A percentile compares a stretch with the other conserved stretches of the same genome.
Conservation (phyloP, 2,113 vertebrate genomes). For the Hippopotamus amphibius region DNA sequence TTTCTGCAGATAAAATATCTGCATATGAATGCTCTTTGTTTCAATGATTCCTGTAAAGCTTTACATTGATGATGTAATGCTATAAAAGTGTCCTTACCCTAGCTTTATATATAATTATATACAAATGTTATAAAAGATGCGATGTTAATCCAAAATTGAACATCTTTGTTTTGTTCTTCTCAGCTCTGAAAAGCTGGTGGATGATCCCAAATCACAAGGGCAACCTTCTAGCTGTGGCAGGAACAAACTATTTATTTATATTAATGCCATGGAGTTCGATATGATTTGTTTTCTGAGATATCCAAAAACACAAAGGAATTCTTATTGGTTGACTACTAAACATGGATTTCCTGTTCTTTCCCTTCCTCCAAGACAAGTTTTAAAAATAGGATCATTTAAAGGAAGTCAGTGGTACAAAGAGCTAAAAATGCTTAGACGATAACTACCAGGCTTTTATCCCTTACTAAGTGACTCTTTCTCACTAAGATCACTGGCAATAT, state of each 20-base stretch:
- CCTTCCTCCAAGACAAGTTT: slow-evolving; percentile 56
- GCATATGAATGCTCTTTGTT: slow-evolving; percentile 64
- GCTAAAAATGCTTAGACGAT: slow-evolving; percentile 27
- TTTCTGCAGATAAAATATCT: slow-evolving; percentile 54
- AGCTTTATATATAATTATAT: slow-evolving; percentile 40
- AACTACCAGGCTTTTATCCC: slow-evolving; percentile 8
- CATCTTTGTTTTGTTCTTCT: slow-evolving; percentile 28
- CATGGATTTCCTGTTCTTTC: slow-evolving; percentile 48
- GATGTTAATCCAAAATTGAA: slow-evolving; percentile 60
- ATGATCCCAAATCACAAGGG: slow-evolving; percentile 34
- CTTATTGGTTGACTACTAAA: slow-evolving; percentile 57
- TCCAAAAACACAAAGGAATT: background rate
- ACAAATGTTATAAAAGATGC: slow-evolving; percentile 20
- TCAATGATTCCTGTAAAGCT: slow-evolving; percentile 36
- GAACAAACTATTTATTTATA: background rate
- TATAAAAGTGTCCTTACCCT: background rate
- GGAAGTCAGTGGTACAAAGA: background rate
- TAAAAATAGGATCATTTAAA: slow-evolving; percentile 65
- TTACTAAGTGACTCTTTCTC: slow-evolving; percentile 7
- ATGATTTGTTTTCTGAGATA: slow-evolving; percentile 66
- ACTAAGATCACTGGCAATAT: background rate
- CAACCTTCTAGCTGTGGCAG: background rate
- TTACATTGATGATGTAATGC: slow-evolving; percentile 13
- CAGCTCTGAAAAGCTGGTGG: slow-evolving; percentile 36
- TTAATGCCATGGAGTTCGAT: slow-evolving; percentile 49